Evolutionary conservation across 2,888 invertebrate genomes (phyloP).

Genomic region (Glyphotaelius pellucidus): DNA sequence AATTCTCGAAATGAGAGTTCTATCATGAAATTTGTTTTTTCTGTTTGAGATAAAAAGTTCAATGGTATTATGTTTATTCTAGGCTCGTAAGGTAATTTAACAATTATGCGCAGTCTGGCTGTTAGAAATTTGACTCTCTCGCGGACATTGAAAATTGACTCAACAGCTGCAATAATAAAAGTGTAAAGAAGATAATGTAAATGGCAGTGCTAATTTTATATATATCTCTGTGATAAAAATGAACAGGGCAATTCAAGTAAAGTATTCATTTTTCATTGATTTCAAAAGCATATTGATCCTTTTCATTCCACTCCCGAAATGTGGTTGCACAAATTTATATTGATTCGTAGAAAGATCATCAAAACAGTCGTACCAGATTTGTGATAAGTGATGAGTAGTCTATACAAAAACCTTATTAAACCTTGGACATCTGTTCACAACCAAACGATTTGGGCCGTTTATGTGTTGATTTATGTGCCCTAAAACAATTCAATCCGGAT

Average conservation of each 20-base stretch:
- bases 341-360: not conserved
- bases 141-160: not conserved
- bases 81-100: no score
- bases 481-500: slow-evolving; percentile 21
- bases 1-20: no score
- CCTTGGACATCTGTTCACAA: slow-evolving; percentile 33
- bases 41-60: no score
- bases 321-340: not conserved
- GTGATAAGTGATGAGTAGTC: not conserved
- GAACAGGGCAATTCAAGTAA: not conserved
- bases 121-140: not conserved
- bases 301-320: not conserved
- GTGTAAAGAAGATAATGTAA: not conserved
- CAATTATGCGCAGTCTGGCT: no score
- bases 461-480: slow-evolving; percentile 17
- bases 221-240: not conserved
- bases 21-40: no score
- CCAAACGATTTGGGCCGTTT: not conserved
- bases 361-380: not conserved
- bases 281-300: not conserved
- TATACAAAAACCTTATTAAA: not conserved
- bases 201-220: not conserved
- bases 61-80: no score
- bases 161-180: not conserved
- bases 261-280: not conserved